Evolutionary conservation across 2,888 invertebrate genomes (phyloP).

Genomic region (Auanema sp.): DNA sequence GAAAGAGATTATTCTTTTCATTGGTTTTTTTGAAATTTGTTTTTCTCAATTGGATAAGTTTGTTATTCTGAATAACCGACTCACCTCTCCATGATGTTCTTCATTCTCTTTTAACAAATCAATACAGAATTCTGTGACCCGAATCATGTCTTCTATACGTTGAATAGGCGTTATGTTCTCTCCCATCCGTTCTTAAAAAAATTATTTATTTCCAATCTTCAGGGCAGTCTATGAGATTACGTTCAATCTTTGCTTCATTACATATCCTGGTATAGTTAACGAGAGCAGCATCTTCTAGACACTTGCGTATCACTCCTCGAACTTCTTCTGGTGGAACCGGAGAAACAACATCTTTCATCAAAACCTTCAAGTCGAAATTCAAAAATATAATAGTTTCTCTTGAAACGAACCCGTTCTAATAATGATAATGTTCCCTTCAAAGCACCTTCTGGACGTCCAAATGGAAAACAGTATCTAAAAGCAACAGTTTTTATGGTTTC

Average conservation of each 20-base stretch:
- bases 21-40: too few species aligned
- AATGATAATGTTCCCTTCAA: conserved; percentile 93
- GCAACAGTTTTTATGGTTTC: background rate
- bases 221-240: conserved; percentile 68
- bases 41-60: too few species aligned
- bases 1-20: too few species aligned
- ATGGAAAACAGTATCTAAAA: conserved; percentile 84
- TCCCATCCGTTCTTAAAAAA: conserved; percentile 60
- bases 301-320: conserved; percentile 89
- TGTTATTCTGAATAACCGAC: conserved; percentile 52
- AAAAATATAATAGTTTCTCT: background rate
- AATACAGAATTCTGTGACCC: conserved; percentile 94
- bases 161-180: conserved; percentile 64
- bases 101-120: conserved; percentile 98
- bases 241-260: conserved; percentile 95
- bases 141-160: conserved; percentile 87
- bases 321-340: conserved; percentile 95
- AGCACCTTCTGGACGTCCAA: conserved; percentile 96
- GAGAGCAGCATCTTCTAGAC: conserved; percentile 93
- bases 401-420: conserved; percentile 76
- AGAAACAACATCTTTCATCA: conserved; percentile 98
- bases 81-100: conserved; percentile 99
- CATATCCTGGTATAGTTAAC: conserved; percentile 95
- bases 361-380: conserved; percentile 70
- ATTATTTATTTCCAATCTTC: background rate